Conservation (phyloP, 1,140 invertebrate genomes). For the Drosophila burlai region DNA sequence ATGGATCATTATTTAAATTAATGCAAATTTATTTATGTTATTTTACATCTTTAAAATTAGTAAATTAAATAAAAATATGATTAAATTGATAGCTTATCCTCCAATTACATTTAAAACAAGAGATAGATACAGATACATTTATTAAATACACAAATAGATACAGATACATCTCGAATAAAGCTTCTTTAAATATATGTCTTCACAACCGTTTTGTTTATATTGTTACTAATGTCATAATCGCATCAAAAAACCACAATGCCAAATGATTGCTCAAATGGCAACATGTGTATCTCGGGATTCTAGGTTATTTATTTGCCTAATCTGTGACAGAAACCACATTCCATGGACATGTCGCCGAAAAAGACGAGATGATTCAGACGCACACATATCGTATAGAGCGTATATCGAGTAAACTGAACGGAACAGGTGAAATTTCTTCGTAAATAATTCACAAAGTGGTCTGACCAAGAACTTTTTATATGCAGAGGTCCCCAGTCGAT, state of each 20-base stretch:
- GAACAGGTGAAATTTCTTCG: constrained; percentile 63
- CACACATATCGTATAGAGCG: background rate
- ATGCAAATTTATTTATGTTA: background rate
- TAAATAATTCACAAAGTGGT: constrained; percentile 30
- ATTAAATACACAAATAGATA: background rate
- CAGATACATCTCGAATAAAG: background rate
- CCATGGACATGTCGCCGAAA: constrained; percentile 20
- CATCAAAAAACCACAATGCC: constrained; percentile 31
- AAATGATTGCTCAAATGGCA: constrained; percentile 19
- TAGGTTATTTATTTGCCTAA: constrained; percentile 20
- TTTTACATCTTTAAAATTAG: no score
- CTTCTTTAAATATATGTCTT: background rate
- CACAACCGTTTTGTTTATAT: background rate
- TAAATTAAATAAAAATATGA: background rate
- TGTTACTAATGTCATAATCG: constrained; percentile 7
- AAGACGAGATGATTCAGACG: constrained; percentile 21
- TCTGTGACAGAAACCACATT: constrained; percentile 23
- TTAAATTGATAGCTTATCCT: background rate
- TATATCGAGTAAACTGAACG: constrained; percentile 54
- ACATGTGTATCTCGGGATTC: constrained; percentile 26
- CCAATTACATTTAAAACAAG: background rate
- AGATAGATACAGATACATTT: no score
- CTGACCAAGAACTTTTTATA: constrained; percentile 27
- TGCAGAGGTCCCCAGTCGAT: constrained; percentile 28
- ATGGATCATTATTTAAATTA: background rate